Evolutionary conservation across 2,797 vertebrate species (phyloP).

Genomic region (Heteromormyrus szaboi): DNA sequence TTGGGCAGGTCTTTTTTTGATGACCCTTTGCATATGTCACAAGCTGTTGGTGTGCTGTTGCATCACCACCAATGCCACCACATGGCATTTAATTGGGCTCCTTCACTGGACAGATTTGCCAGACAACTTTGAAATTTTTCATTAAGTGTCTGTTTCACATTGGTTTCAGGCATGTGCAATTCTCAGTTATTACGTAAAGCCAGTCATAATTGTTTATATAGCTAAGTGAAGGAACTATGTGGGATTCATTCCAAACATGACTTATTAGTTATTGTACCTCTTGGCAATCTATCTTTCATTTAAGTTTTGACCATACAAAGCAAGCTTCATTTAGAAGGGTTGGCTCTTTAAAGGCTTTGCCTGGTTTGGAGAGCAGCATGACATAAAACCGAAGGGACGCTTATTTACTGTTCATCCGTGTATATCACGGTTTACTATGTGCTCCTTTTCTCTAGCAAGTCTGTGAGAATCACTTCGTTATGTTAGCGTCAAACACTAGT

Average conservation of each 20-base stretch:
- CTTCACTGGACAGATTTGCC: not conserved
- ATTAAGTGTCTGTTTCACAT: not conserved
- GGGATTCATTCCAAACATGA: not conserved
- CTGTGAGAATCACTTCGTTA: not conserved
- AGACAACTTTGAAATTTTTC: not conserved
- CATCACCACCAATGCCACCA: not conserved
- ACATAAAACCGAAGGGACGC: not conserved
- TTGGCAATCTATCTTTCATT: conserved; percentile 7
- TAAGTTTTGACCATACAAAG: not conserved
- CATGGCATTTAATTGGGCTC: not conserved
- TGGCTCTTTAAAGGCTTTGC: not conserved
- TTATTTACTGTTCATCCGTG: not conserved
- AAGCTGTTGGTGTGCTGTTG: not conserved
- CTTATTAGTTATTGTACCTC: conserved; percentile 12
- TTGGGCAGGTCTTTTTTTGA: not conserved
- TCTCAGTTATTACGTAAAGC: not conserved
- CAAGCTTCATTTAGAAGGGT: not conserved
- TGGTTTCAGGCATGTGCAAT: not conserved
- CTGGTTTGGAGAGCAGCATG: not conserved
- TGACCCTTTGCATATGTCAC: not conserved
- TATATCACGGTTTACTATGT: not conserved
- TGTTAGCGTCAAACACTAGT: not conserved
- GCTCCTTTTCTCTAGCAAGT: not conserved
- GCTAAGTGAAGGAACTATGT: conserved; percentile 11
- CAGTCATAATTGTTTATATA: not conserved